phyloP scores from a whole-genome alignment of 1,140 invertebrate genomes.

The Solenopsis invicta region DNA sequence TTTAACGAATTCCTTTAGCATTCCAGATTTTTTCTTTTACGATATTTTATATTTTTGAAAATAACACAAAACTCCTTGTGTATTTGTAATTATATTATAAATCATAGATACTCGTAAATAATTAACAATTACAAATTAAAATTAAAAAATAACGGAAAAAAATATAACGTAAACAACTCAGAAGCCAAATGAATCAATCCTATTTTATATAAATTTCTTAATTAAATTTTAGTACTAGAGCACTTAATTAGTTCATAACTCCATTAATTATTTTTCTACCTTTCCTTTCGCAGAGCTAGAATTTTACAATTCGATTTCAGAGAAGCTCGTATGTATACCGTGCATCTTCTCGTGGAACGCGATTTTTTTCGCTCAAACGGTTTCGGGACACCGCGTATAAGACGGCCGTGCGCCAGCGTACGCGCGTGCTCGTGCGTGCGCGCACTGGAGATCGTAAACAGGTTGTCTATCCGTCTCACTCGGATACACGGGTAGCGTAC shows the following conservation, averaged over 20 bases:
- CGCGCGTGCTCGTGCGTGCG: constrained; percentile 17
- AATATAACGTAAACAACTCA: neutral
- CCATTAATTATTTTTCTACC: neutral
- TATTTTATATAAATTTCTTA: neutral
- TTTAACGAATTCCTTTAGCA: neutral
- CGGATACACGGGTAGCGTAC: constrained; percentile 65
- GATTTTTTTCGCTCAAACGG: constrained; percentile 27
- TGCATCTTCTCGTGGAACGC: constrained; percentile 24
- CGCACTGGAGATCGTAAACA: constrained; percentile 76
- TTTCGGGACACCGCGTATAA: constrained; percentile 14
- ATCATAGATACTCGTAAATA: neutral
- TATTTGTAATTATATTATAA: neutral
- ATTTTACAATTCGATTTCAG: neutral
- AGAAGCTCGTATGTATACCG: neutral
- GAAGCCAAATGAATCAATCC: neutral
- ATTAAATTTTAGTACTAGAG: neutral
- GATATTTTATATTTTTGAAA: neutral
- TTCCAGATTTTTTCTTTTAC: neutral
- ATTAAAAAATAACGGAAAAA: constrained; percentile 2
- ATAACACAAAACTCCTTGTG: neutral
- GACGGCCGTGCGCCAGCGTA: constrained; percentile 1
- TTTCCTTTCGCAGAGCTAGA: neutral
- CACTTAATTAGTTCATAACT: neutral
- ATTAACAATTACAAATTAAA: neutral
- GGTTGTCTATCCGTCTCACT: constrained; percentile 82